Conservation (phyloP, 2,113 vertebrate genomes). For the Lichenostomus cassidix region DNA sequence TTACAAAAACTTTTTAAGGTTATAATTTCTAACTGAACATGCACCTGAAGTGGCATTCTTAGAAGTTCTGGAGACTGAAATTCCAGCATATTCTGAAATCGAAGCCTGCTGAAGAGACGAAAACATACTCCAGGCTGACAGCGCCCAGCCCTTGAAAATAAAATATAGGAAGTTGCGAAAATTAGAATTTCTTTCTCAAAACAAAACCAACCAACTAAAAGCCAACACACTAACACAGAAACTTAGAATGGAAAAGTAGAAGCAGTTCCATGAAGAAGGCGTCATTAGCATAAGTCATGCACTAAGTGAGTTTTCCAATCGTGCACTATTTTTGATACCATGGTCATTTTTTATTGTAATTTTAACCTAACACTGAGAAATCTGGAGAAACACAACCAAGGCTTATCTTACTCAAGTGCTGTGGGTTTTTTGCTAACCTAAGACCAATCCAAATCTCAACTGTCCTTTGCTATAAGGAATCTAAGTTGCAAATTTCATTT, state of each 20-base stretch:
- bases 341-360: not conserved
- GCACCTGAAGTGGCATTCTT: slow-evolving; percentile 92
- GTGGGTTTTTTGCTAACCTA: not conserved
- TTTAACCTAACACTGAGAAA: not conserved
- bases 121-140: slow-evolving; percentile 92
- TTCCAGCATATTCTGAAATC: slow-evolving; percentile 91
- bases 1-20: not conserved
- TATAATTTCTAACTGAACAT: not conserved
- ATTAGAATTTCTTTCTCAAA: not conserved
- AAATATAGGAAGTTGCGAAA: not conserved
- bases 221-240: not conserved
- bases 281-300: not conserved
- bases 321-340: not conserved
- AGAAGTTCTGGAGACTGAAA: slow-evolving; percentile 93
- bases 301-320: not conserved
- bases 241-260: not conserved
- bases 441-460: not conserved
- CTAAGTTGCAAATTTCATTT: not conserved
- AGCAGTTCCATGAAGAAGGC: not conserved
- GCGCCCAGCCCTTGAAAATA: slow-evolving; percentile 86
- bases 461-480: not conserved
- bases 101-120: slow-evolving; percentile 87
- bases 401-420: not conserved
- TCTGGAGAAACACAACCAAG: not conserved
- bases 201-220: not conserved